A percentile compares a stretch with the other conserved stretches of the same genome.
Evolutionary conservation across 2,113 vertebrate species (phyloP).

Genomic region (Campylorhamphus procurvoides): DNA sequence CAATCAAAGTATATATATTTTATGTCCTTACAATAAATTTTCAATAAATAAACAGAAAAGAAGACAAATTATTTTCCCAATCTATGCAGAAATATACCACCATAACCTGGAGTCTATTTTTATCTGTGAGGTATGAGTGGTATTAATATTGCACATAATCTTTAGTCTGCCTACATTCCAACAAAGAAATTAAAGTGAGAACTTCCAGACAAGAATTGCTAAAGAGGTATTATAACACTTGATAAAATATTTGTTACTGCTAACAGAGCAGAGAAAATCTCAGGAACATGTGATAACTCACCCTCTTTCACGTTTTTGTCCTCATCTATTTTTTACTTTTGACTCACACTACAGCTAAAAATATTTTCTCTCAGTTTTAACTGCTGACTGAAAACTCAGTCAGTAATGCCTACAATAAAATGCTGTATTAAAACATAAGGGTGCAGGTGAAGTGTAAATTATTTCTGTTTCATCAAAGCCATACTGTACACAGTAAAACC

Average conservation of each 20-base stretch:
- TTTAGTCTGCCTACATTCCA: not conserved
- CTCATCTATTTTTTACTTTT: not conserved
- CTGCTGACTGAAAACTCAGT: not conserved
- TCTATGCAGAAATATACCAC: not conserved
- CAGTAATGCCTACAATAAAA: not conserved
- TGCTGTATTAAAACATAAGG: not conserved
- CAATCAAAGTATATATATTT: not conserved
- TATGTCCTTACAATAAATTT: not conserved
- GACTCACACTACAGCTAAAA: not conserved
- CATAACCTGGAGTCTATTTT: not conserved
- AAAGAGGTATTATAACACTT: not conserved
- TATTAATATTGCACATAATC: not conserved
- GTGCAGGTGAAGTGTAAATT: not conserved
- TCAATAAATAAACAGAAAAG: not conserved
- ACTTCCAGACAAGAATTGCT: not conserved
- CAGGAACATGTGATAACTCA: not conserved
- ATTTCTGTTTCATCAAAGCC: not conserved
- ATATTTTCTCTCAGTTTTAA: not conserved
- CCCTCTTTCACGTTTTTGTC: not conserved
- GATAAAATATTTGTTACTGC: not conserved
- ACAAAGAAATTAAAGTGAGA: not conserved
- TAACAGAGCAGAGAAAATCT: not conserved
- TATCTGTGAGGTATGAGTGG: not conserved
- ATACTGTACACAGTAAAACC: not conserved
- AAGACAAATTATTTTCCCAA: not conserved